Base-by-base conservation (phyloP, 2,888 invertebrate genomes). In the Autographa pulchrina region DNA sequence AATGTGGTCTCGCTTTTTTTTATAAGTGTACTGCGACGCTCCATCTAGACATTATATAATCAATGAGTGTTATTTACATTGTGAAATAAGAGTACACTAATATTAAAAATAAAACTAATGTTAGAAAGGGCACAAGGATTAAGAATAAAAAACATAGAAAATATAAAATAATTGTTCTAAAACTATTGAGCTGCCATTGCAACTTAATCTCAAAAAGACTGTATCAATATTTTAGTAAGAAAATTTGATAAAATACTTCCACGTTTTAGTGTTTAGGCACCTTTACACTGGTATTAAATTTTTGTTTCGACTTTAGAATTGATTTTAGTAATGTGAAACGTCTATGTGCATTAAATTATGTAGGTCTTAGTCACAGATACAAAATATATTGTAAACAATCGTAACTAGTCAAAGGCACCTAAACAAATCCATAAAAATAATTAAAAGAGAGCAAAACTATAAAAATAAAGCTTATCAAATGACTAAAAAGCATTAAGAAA, bases 141-240 rank as follows among this genome's bases (percentile, higher is more conserved):
- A 78, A 68, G 41, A 78, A 59, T 79, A 79, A 79, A 74, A 72
- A 58, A 68, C 48, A 73, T 69, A 80, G 68, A 77, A 77, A 72
- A 74, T 72, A 70, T 60, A 68, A 68, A 73, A 68, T 38, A 52
- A 59, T 35, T 63, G 59, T 75, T 43, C 63, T 71, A 74, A 72
- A 75, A 75, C 65, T 71, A 62, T 66, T 35, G 38, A 63, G 69
- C 67, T 65, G 62, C 58, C 58, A 38, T 61, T 31, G 63, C 69
- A 66, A 68, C 43, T 7, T 54, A 68, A 72, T 76, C 70, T 72
- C 72, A 70, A 81, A 58, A 61, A 68, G 2, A 65, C 25, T 48
- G 32, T 56, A 16, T 25, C 48, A 62, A 48, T 78, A 16, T 68
- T n/a, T 66, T 62, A 32, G 38, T 48, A 16, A 54, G 20, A 56